phyloP scores from a whole-genome alignment of 2,113 vertebrate species.

The Chaetura pelagica region DNA sequence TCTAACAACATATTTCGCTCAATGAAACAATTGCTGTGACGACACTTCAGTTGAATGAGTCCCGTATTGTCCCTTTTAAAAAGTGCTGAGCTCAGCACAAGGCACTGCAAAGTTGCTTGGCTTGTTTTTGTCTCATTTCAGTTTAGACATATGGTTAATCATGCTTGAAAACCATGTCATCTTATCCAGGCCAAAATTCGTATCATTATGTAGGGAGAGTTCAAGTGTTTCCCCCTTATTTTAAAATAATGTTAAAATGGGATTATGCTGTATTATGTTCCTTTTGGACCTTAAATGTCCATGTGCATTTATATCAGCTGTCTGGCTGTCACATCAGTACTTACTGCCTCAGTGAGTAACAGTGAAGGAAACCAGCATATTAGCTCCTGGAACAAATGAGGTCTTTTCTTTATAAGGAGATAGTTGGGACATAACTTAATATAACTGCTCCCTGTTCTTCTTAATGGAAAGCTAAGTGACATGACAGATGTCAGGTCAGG shows the following conservation, averaged over 20 bases:
- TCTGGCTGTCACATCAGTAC: slow-evolving; percentile 37
- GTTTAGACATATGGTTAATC: slow-evolving; percentile 68
- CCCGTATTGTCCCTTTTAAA: background rate
- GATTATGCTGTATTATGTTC: slow-evolving; percentile 34
- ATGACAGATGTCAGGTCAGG: slow-evolving; percentile 52
- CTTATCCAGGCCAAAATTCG: slow-evolving; percentile 62
- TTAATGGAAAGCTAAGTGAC: slow-evolving; percentile 33
- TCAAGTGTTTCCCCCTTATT: slow-evolving; percentile 55
- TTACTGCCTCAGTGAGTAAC: slow-evolving; percentile 55
- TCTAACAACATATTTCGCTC: background rate
- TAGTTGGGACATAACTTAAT: slow-evolving; percentile 39
- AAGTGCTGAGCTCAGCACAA: slow-evolving; percentile 28
- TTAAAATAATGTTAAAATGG: slow-evolving; percentile 57
- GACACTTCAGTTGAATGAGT: slow-evolving; percentile 7
- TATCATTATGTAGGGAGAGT: slow-evolving; percentile 38
- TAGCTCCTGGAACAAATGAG: slow-evolving; percentile 41
- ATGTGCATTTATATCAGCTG: slow-evolving; percentile 39
- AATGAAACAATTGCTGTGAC: slow-evolving; percentile 23
- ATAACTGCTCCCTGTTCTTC: slow-evolving; percentile 29
- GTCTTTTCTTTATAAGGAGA: slow-evolving; percentile 47
- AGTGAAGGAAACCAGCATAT: slow-evolving; percentile 40
- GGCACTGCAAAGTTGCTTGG: background rate
- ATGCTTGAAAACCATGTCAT: slow-evolving; percentile 61
- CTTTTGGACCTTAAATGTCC: slow-evolving; percentile 51
- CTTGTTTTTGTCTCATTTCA: slow-evolving; percentile 57